phyloP scores from a whole-genome alignment of 1,140 invertebrate genomes.

The Anthonomus grandis region DNA sequence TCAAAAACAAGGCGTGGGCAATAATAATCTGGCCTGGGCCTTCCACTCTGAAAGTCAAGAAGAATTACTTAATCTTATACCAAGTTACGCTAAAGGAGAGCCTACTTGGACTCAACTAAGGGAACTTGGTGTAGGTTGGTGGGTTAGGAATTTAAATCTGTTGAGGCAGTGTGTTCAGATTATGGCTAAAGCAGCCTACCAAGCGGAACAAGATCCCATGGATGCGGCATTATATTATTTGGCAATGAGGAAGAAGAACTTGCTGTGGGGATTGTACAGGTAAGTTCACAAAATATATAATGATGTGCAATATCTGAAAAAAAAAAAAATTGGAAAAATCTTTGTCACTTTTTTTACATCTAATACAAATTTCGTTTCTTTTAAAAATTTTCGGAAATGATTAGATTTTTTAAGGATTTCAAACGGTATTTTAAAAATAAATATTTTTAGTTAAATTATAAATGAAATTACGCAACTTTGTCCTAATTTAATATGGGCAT shows the following conservation, averaged over 20 bases:
- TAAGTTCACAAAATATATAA: constrained; percentile 23
- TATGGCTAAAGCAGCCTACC: constrained; percentile 88
- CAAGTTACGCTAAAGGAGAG: constrained; percentile 78
- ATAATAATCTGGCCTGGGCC: constrained; percentile 96
- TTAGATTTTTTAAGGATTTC: too few relatives aligned
- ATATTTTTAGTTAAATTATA: too few relatives aligned
- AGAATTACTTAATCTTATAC: constrained; percentile 87
- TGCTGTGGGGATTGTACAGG: constrained; percentile 91
- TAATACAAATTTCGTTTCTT: too few relatives aligned
- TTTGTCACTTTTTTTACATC: too few relatives aligned
- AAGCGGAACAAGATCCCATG: constrained; percentile 87
- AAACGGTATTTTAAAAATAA: too few relatives aligned
- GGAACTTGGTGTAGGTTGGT: constrained; percentile 95
- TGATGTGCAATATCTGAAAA: too few relatives aligned
- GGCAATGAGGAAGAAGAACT: constrained; percentile 97
- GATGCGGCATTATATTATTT: constrained; percentile 97
- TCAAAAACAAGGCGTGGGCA: constrained; percentile 85
- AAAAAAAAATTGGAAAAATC: too few relatives aligned
- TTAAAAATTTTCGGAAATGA: too few relatives aligned
- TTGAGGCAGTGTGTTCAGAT: constrained; percentile 88
- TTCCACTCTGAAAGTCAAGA: constrained; percentile 98
- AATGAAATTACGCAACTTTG: too few relatives aligned
- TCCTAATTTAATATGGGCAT: too few relatives aligned
- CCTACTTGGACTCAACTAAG: constrained; percentile 89
- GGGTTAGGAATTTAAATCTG: constrained; percentile 84